These are phyloP conservation scores for Hymenochirus boettgeri DNA, from an alignment of 2,113 vertebrate genomes.

Conservation along the genomic window DNA sequence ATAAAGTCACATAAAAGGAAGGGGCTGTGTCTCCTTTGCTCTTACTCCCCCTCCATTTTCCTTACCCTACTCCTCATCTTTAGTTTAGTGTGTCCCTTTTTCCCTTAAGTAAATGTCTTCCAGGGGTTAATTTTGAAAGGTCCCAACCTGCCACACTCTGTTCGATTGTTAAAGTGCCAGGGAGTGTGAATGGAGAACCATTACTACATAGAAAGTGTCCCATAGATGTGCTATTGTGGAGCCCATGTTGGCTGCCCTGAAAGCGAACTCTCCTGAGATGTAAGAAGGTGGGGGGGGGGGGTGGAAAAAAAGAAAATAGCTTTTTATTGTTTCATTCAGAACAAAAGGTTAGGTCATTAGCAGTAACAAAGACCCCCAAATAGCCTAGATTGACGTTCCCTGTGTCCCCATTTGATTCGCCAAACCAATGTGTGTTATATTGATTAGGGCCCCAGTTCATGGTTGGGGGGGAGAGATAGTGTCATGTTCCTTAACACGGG, in stretches of 20 bases:
- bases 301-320: too few relatives aligned
- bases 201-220: conserved; percentile 62
- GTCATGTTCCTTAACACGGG: conserved; percentile 61
- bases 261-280: conserved; percentile 72
- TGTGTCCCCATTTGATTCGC: conserved; percentile 73
- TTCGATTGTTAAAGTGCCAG: conserved; percentile 78
- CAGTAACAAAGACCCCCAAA: conserved; percentile 76
- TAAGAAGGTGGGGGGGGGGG: conserved; percentile 67
- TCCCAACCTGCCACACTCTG: conserved; percentile 62
- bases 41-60: conserved; percentile 10
- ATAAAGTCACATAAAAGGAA: neutral
- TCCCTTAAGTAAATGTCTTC: conserved; percentile 49
- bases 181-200: conserved; percentile 77
- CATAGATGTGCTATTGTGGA: conserved; percentile 72
- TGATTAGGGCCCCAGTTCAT: too few relatives aligned
- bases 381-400: conserved; percentile 83
- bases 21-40: neutral
- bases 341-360: conserved; percentile 81
- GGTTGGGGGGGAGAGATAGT: too few relatives aligned
- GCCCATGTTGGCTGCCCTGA: conserved; percentile 71
- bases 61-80: conserved; percentile 51
- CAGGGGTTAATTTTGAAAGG: conserved; percentile 59
- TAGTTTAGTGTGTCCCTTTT: conserved; percentile 55
- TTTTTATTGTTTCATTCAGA: conserved; percentile 79
- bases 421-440: conserved; percentile 69